A percentile compares a stretch with the other conserved stretches of the same genome.
These are phyloP conservation scores for Anthophora plumipes DNA, from an alignment of 2,888 invertebrate genomes.

Conservation along the genomic window DNA sequence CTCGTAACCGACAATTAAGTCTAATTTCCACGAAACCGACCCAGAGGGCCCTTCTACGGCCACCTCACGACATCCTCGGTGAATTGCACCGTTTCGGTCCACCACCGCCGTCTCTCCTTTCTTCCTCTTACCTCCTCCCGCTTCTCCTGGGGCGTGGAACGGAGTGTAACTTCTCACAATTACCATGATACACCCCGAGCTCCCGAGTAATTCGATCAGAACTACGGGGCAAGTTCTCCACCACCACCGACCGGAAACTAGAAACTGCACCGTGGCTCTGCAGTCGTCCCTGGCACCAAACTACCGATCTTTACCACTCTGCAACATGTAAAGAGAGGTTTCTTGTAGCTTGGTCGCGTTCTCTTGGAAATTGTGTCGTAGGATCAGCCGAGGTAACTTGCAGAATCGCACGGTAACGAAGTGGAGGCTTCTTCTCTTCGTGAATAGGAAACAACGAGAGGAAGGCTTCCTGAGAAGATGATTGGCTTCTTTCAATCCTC, in stretches of 20 bases:
- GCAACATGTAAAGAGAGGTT: constrained; percentile 41
- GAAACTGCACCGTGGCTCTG: constrained; percentile 52
- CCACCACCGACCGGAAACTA: constrained; percentile 50
- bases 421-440: background rate
- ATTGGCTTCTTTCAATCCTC: background rate
- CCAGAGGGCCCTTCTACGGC: constrained; percentile 29
- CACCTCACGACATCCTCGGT: constrained; percentile 22
- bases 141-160: constrained; percentile 24
- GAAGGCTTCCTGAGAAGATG: background rate
- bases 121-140: background rate
- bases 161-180: constrained; percentile 77
- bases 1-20: constrained; percentile 70
- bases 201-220: constrained; percentile 70
- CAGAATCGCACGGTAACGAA: constrained; percentile 35
- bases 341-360: constrained; percentile 30
- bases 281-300: background rate
- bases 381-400: background rate
- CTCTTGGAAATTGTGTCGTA: background rate
- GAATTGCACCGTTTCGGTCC: constrained; percentile 40
- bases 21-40: constrained; percentile 64
- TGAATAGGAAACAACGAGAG: constrained; percentile 22
- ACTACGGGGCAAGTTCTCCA: constrained; percentile 67
- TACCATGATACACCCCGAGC: constrained; percentile 76
- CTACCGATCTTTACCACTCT: constrained; percentile 35
- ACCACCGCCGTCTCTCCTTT: constrained; percentile 1